These are phyloP conservation scores for Epirrhoe tristata DNA, from an alignment of 2,888 invertebrate genomes.

Conservation along the genomic window DNA sequence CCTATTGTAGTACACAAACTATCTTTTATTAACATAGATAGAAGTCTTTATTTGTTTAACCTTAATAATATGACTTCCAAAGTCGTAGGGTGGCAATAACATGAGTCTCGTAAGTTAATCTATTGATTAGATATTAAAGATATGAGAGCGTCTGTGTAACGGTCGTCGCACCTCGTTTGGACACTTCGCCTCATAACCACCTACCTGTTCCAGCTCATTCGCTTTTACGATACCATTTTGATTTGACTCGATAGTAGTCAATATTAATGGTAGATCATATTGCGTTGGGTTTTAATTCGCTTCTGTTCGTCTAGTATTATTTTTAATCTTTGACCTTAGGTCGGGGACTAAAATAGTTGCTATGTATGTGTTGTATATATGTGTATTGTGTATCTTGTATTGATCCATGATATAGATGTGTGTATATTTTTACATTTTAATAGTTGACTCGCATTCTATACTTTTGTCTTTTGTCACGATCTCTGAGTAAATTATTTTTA, in stretches of 20 bases:
- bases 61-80: slow-evolving; percentile 4
- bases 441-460: no score
- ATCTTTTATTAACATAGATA: neutral
- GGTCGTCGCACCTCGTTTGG: slow-evolving; percentile 36
- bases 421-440: no score
- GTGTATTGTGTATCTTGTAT: no score
- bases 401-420: no score
- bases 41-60: slow-evolving; percentile 1
- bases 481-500: no score
- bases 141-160: slow-evolving; percentile 24
- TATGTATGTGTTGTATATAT: no score
- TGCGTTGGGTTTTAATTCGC: slow-evolving; percentile 17
- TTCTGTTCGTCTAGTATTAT: neutral
- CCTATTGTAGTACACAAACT: neutral
- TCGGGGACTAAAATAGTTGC: no score
- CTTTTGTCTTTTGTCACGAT: no score
- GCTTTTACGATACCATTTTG: slow-evolving; percentile 39
- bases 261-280: slow-evolving; percentile 23
- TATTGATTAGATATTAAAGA: slow-evolving; percentile 25
- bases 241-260: slow-evolving; percentile 31
- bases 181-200: slow-evolving; percentile 37
- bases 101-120: slow-evolving; percentile 19
- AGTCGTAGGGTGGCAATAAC: slow-evolving; percentile 12
- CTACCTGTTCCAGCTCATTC: slow-evolving; percentile 40
- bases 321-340: neutral